Evolutionary conservation across 2,888 invertebrate species (phyloP), one percentile per base, ranked within the genome.

Genomic region (Hydraecia micacea): DNA sequence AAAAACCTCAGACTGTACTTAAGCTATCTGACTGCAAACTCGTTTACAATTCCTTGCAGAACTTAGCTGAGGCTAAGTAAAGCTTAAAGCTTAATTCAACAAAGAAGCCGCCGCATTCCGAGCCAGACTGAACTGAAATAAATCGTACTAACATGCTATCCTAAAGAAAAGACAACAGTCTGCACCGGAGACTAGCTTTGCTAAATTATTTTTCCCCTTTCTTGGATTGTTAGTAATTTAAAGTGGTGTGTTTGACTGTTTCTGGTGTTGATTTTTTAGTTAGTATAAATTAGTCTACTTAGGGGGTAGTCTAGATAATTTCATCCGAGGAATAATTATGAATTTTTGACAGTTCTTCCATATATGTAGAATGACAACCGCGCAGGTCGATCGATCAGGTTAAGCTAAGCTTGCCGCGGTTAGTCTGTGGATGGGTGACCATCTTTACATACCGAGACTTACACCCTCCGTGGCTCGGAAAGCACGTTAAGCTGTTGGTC

Each of bases 41-140:
- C 80, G 73, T 79, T 84, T 83, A 72, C 80, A 58, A 85, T 83
- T 68, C 84, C 60, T 55, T 15, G 66, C 84, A 76, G 63, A 76
- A 80, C 84, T 85, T 80, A 72, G 84, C 71, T 42, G n/a, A 11
- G 65, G 84, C 75, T 84, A 86, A 86, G 84, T 86, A 86, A 79
- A 84, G 84, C 86, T 86, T 86, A 82, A 72, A 83, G 86, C 84
- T 85, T 86, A 79, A 85, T 85, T 86, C 68, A 83, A 85, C 84
- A 85, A 85, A 86, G 84, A 75, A 86, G 83, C 67, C 83, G 69
- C 28, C 72, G 71, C 74, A 58, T 42, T 75, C 79, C 52, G 52
- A 32, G 60, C 46, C 63, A 76, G 76, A 73, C 76, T 60, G 75
- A 25, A 55, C 67, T 74, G 67, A 84, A 79, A 84, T 83, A 86